Evolutionary conservation across 2,113 vertebrate genomes (phyloP).

Genomic region (Pterocles gutturalis): DNA sequence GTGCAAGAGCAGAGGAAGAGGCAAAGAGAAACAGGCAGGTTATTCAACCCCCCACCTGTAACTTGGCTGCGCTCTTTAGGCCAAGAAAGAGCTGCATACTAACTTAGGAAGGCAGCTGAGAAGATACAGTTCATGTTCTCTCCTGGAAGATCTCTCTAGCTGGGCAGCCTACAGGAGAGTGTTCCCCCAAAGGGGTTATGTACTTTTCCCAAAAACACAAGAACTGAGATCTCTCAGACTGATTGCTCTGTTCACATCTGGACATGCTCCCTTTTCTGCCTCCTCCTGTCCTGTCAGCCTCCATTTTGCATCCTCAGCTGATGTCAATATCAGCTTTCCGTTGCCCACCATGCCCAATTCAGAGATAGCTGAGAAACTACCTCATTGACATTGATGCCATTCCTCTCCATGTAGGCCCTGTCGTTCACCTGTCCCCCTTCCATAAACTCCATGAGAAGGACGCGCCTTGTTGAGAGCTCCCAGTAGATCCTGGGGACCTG

Average conservation of each 20-base stretch:
- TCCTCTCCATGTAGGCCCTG: constrained; percentile 88
- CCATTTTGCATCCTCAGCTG: background rate
- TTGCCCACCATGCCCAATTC: rapidly evolving
- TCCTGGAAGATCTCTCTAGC: background rate
- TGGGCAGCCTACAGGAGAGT: background rate
- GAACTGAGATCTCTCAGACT: background rate
- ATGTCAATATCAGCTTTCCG: background rate
- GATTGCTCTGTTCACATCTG: background rate
- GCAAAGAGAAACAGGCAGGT: background rate
- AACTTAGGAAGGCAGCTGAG: background rate
- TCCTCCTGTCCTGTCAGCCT: background rate
- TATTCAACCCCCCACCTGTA: background rate
- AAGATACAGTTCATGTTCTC: background rate
- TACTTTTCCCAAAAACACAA: background rate
- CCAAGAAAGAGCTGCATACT: background rate
- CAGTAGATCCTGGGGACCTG: constrained; percentile 94
- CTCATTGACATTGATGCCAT: constrained; percentile 90
- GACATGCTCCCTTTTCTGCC: background rate
- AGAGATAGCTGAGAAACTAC: constrained; percentile 71
- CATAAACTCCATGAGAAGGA: constrained; percentile 95
- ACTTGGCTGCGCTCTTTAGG: background rate
- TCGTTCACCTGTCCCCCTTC: constrained; percentile 97
- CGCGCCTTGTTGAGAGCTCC: constrained; percentile 91
- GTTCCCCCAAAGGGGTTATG: background rate
- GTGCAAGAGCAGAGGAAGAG: background rate